Conservation (phyloP, 2,888 invertebrate species). For the Belgica antarctica region DNA sequence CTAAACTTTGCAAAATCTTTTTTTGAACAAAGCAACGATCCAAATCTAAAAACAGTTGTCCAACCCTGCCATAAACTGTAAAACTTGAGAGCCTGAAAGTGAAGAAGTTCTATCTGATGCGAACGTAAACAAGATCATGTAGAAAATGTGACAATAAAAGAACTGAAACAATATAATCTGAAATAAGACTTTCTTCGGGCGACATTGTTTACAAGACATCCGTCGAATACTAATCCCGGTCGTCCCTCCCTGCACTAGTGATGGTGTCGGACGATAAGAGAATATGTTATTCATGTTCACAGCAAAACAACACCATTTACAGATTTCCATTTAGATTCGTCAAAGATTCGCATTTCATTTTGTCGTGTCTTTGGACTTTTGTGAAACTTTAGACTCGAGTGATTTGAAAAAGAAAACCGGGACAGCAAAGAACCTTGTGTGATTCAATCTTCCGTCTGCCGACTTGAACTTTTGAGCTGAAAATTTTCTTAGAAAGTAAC, state of each 20-base stretch:
- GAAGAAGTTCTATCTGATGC: background rate
- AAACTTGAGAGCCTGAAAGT: background rate
- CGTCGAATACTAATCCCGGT: background rate
- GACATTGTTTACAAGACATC: slow-evolving; percentile 7
- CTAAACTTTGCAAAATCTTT: too few species aligned
- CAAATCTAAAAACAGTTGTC: too few species aligned
- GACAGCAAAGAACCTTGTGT: too few species aligned
- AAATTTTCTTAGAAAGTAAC: background rate
- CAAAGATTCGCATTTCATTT: background rate
- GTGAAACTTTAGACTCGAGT: too few species aligned
- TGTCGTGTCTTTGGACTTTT: background rate
- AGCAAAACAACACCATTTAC: slow-evolving; percentile 26
- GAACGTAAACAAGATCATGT: slow-evolving; percentile 23
- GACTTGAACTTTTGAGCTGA: background rate
- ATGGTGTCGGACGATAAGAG: slow-evolving; percentile 31
- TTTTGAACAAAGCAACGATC: too few species aligned
- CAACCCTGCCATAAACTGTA: too few species aligned
- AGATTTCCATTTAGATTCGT: slow-evolving; percentile 30
- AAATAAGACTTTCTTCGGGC: background rate
- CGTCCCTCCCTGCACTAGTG: too few species aligned
- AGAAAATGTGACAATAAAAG: slow-evolving; percentile 9
- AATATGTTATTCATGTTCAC: slow-evolving; percentile 1
- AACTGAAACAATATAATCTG: slow-evolving; percentile 16
- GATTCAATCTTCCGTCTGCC: background rate
- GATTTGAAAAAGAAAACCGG: too few species aligned